These are phyloP conservation scores for Ctenopoma multispine DNA, from an alignment of 2,797 vertebrate species.

Conservation along the genomic window DNA sequence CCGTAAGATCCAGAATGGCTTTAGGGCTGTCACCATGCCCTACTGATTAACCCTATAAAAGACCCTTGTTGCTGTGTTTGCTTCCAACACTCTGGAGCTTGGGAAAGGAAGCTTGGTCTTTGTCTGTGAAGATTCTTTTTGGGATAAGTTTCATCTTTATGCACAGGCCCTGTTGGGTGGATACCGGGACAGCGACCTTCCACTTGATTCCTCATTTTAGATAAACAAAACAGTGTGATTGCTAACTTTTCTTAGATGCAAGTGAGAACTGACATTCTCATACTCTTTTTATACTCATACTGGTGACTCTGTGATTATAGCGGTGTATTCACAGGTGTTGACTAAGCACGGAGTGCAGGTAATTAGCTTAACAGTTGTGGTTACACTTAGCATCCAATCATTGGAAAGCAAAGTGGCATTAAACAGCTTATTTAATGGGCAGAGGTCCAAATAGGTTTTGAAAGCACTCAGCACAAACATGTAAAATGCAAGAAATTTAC, in stretches of 20 bases:
- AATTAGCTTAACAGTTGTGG: slow-evolving; percentile 1
- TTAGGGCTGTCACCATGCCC: neutral
- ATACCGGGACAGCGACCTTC: neutral
- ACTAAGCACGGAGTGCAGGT: neutral
- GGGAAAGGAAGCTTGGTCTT: neutral
- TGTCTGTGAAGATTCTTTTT: too few relatives aligned
- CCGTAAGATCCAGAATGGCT: neutral
- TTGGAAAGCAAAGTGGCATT: neutral
- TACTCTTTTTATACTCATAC: neutral
- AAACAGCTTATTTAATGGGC: neutral
- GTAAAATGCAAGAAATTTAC: neutral
- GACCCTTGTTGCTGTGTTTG: too few relatives aligned
- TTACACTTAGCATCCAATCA: slow-evolving; percentile 16
- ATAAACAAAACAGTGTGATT: slow-evolving; percentile 1
- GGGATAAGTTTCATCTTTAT: too few relatives aligned
- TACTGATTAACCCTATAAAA: too few relatives aligned
- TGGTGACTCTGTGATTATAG: neutral
- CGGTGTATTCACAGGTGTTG: neutral
- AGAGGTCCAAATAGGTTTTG: neutral
- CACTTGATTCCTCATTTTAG: neutral
- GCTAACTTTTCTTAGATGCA: neutral
- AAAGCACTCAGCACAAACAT: neutral
- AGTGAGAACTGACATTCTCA: neutral
- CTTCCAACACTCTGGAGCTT: too few relatives aligned
- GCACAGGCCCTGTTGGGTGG: neutral